Evolutionary conservation across 2,888 invertebrate species (phyloP), one percentile per base, ranked within the genome.

Genomic region (Cordilura impudica): DNA sequence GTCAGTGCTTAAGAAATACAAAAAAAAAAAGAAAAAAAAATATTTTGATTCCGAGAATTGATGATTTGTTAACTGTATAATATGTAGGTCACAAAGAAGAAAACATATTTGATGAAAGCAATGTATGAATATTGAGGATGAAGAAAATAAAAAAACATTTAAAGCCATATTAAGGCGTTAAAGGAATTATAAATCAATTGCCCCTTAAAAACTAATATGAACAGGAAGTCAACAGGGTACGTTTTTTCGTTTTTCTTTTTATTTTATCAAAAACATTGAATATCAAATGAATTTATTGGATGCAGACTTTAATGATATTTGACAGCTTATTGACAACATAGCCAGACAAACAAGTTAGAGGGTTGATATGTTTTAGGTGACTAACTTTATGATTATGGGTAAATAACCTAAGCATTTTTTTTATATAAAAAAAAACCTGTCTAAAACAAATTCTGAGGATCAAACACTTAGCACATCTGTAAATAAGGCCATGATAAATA

Each of bases 31-130:
- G 14, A 47, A 18, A 49, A 21, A 39, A 75, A 63, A 54, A 69
- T 63, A 26, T 63, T 75, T 69, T 75, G 54, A 56, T 69, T 69
- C 75, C 16, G 12, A 63, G 75, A 75, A 75, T 63, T 69, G 63
- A 49, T 63, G 69, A 63, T 69, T 69, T 75, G 47, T 69, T 75
- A 63, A 75, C 75, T 75, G 75, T 75, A 69, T 75, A 75, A 75
- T 49, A 75, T 69, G 39, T 75, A 19, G 75, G 75, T 75, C 75
- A 69, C 63, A 43, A 16, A 23, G 74, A 61, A n/a, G 0, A 6
- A 8, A 19, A 26, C 45, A 63, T 56, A 56, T 69, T 69, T 63
- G 35, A 63, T 43, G 69, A 63, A 69, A 61, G 19, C 39, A 63
- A 14, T 8, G 53, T 23, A 45, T 54, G n/a, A n/a, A n/a, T 45